Percentiles rank a stretch among this genome's conserved stretches.
Evolutionary conservation across 2,888 invertebrate genomes (phyloP).

Genomic region (Drepana falcataria): DNA sequence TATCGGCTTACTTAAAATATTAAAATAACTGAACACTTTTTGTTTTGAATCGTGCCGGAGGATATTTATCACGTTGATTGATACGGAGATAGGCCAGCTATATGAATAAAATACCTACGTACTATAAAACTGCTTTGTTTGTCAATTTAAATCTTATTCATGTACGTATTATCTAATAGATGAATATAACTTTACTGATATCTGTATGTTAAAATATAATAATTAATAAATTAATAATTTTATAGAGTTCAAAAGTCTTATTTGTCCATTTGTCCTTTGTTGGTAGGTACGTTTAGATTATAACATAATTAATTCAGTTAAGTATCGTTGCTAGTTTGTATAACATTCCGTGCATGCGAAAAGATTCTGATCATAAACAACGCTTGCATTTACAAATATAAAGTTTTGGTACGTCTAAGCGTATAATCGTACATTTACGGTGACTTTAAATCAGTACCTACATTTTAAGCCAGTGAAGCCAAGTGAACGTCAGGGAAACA

Average conservation of each 20-base stretch:
- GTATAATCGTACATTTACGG: background rate
- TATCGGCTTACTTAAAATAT: conserved; percentile 36
- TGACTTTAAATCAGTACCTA: background rate
- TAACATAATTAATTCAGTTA: background rate
- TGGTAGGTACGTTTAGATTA: background rate
- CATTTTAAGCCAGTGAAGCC: conserved; percentile 19
- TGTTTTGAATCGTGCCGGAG: no score
- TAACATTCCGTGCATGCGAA: background rate
- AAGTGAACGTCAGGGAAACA: conserved; percentile 28
- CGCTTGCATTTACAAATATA: background rate
- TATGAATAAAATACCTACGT: no score
- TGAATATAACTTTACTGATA: no score
- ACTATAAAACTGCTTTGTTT: no score
- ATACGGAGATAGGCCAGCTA: no score
- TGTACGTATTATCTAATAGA: no score
- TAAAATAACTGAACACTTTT: background rate
- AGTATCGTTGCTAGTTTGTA: background rate
- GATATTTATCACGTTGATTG: no score
- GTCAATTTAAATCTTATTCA: no score
- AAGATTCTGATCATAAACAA: background rate
- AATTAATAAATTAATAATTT: no score
- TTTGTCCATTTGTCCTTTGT: no score
- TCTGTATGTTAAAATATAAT: no score
- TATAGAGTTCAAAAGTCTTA: no score
- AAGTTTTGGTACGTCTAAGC: background rate